These are phyloP conservation scores for Lottia scabra DNA, from an alignment of 2,888 invertebrate genomes.

Conservation along the genomic window DNA sequence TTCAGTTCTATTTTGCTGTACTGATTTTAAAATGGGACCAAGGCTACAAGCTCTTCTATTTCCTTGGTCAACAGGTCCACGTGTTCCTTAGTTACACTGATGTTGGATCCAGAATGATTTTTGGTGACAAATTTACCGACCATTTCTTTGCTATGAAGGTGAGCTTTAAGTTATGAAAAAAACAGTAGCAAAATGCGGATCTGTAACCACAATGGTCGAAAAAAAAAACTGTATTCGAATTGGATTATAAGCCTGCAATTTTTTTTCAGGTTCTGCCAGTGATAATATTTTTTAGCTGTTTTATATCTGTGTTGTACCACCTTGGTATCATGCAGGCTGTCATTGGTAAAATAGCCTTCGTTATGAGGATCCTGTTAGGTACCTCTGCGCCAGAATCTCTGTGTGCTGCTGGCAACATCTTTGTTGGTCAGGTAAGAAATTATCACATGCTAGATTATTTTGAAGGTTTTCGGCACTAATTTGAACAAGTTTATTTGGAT, in stretches of 20 bases:
- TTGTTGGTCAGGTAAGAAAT: constrained; percentile 86
- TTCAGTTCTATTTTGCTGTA: constrained; percentile 88
- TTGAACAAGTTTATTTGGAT: too few species aligned
- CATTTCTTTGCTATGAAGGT: constrained; percentile 88
- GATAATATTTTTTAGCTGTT: constrained; percentile 93
- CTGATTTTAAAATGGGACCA: constrained; percentile 86
- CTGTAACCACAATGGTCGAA: too few species aligned
- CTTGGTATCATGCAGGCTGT: constrained; percentile 89
- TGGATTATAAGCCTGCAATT: too few species aligned
- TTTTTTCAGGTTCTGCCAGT: constrained; percentile 79
- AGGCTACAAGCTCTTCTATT: constrained; percentile 80
- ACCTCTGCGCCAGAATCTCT: constrained; percentile 96
- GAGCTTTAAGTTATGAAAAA: constrained; percentile 43
- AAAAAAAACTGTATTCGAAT: too few species aligned
- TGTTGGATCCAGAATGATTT: constrained; percentile 87
- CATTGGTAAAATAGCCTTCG: constrained; percentile 83
- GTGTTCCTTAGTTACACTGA: constrained; percentile 84
- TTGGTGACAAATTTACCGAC: constrained; percentile 73
- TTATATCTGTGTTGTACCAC: constrained; percentile 90
- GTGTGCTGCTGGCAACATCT: constrained; percentile 92
- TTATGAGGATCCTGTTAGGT: constrained; percentile 77
- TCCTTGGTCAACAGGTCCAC: constrained; percentile 78
- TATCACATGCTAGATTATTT: too few species aligned
- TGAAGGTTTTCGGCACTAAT: too few species aligned
- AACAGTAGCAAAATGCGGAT: too few species aligned